phyloP scores from a whole-genome alignment of 2,797 vertebrate genomes.

The Melopsittacus undulatus region DNA sequence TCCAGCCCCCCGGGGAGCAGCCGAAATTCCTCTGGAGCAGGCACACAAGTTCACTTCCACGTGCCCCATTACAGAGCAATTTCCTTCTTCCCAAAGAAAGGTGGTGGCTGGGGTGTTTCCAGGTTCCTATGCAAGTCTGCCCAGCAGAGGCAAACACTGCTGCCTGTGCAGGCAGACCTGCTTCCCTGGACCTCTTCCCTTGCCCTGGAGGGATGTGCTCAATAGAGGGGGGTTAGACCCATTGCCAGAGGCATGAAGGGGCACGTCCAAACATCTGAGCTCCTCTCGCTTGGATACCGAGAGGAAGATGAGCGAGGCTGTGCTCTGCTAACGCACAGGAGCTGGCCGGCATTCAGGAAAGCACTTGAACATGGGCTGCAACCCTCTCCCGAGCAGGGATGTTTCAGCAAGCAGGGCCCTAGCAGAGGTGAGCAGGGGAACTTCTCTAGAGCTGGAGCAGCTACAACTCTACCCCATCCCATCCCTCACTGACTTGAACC shows the following conservation, averaged over 20 bases:
- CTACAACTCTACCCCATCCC: accelerated
- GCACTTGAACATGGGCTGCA: background rate
- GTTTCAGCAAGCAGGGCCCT: background rate
- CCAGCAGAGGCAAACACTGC: background rate
- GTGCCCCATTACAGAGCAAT: background rate
- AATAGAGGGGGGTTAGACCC: background rate
- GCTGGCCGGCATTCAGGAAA: constrained; percentile 16
- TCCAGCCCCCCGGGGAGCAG: background rate
- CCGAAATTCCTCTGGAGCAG: constrained; percentile 31
- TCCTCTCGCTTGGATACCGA: accelerated
- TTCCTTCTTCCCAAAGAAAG: constrained; percentile 3
- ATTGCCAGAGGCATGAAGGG: background rate
- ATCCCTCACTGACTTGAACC: accelerated
- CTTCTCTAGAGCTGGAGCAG: background rate
- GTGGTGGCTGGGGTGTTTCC: background rate
- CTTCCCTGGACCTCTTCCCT: background rate
- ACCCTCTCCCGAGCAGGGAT: background rate
- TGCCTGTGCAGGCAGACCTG: background rate
- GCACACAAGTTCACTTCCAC: constrained; percentile 45
- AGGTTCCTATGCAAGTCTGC: background rate
- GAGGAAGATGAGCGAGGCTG: background rate
- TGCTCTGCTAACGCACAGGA: background rate
- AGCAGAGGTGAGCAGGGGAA: background rate
- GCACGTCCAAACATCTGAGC: background rate
- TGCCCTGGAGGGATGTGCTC: background rate